These are phyloP conservation scores for Heliopora coerulea DNA, from an alignment of 92 coral and sea anemone species.

Conservation along the genomic window DNA sequence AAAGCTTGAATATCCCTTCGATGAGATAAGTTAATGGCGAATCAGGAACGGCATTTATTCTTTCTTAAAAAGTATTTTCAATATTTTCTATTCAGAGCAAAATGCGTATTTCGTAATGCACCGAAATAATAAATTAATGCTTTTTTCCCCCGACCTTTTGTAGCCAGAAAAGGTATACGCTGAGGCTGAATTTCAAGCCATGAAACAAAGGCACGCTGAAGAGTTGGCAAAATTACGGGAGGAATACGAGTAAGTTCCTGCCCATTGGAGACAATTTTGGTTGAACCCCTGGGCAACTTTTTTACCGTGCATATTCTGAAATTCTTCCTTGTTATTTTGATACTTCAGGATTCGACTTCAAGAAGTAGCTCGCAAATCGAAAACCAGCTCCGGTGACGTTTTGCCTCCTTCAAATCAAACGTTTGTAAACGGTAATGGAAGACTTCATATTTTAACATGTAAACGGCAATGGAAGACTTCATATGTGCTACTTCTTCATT, in stretches of 20 bases:
- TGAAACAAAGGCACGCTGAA: conserved; percentile 71
- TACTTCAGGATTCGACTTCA: conserved; percentile 2
- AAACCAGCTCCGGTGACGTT: conserved; percentile 9
- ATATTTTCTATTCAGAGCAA: too few relatives aligned
- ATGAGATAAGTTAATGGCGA: too few relatives aligned
- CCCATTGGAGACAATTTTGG: too few relatives aligned
- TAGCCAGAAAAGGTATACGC: conserved; percentile 78
- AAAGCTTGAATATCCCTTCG: too few relatives aligned
- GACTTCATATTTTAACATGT: background rate
- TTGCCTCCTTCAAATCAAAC: conserved; percentile 8
- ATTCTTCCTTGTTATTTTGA: background rate
- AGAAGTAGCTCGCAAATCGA: conserved; percentile 21
- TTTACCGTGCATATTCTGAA: too few relatives aligned
- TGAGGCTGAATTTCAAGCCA: conserved; percentile 66
- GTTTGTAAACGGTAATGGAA: conserved; percentile 32
- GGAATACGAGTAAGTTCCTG: conserved; percentile 90
- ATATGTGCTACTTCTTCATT: too few relatives aligned
- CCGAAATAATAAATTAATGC: too few relatives aligned
- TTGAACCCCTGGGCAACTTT: too few relatives aligned
- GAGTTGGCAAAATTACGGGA: conserved; percentile 69
- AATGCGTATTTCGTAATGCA: too few relatives aligned
- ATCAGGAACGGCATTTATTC: too few relatives aligned
- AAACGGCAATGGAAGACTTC: too few relatives aligned
- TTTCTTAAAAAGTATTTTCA: too few relatives aligned
- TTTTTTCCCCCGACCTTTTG: conserved; percentile 14